These are phyloP conservation scores for Anoplopoma fimbria DNA, from an alignment of 2,113 vertebrate genomes.

Conservation along the genomic window DNA sequence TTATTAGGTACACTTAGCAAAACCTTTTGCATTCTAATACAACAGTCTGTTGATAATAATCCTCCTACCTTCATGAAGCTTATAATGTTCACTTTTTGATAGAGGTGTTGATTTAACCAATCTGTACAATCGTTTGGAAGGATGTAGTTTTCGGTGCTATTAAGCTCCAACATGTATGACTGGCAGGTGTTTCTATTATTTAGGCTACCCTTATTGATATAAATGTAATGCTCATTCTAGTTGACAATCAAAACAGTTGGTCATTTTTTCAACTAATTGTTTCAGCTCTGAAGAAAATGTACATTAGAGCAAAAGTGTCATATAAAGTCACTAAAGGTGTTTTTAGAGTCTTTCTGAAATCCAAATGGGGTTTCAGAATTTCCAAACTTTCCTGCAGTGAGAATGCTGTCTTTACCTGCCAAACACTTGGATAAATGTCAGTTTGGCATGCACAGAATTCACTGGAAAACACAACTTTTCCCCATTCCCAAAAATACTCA, in stretches of 20 bases:
- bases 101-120: neutral
- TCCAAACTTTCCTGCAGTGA: neutral
- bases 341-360: neutral
- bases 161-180: neutral
- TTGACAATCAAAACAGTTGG: neutral
- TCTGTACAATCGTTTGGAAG: neutral
- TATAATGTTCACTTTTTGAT: neutral
- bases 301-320: neutral
- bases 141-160: neutral
- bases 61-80: neutral
- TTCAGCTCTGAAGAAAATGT: neutral
- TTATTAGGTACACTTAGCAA: neutral
- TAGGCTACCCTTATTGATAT: neutral
- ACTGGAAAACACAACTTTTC: slow-evolving; percentile 18
- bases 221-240: neutral
- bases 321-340: too few relatives aligned
- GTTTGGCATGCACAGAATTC: slow-evolving; percentile 6
- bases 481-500: slow-evolving; percentile 15
- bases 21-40: neutral
- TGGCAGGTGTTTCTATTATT: neutral
- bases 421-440: slow-evolving; percentile 28
- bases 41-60: neutral
- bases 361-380: slow-evolving; percentile 1
- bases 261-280: neutral
- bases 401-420: neutral